Evolutionary conservation across 1,140 invertebrate genomes (phyloP), one percentile per base, ranked within the genome.

Genomic region (Marisa cornuarietis): DNA sequence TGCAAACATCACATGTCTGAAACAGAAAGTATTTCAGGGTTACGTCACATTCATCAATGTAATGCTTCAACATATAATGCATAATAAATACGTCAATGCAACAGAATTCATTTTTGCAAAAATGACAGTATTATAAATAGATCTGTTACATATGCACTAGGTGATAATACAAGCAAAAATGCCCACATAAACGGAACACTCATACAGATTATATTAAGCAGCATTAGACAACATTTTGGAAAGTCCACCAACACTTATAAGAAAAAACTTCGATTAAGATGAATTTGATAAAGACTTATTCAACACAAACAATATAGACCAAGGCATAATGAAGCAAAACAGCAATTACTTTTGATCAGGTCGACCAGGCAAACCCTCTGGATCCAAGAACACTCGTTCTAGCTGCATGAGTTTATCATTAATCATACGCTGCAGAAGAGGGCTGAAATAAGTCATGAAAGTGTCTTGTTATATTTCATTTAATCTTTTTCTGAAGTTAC

Each of bases 381-480:
- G 88, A 82, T 92, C 90, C 16, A 92, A 87, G 81, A 93, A 93
- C 5, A 88, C 87, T 86, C 92, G 82, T 82, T 93, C 92, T 63
- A 93, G 82, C n/a, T 91, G 83, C 79, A 92, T 89, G 79, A 92
- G 84, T 80, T 92, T 88, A 79, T 93, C 92, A 84, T 93, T 93
- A 16, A 92, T 84, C 71, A 86, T 85, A 26, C 92, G 87, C 18
- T 91, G 77, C 63, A 68, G 72, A 16, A 85, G 68, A 24, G 82
- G 81, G 65, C 86, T 87, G 78, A 51, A 79, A 31, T 16, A 58
- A 58, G 16, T 58, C 54, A 11, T 6, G 54, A 9, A 11, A 58
- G 11, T 14, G 2, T 58, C 11, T 58, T 58, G 54, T 58, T 58
- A 11, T 18, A 18, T 18, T 58, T 18, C 16, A 58, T 58, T 58